Evolutionary conservation across 2,797 vertebrate species (phyloP).

Genomic region (Rachycentron canadum): DNA sequence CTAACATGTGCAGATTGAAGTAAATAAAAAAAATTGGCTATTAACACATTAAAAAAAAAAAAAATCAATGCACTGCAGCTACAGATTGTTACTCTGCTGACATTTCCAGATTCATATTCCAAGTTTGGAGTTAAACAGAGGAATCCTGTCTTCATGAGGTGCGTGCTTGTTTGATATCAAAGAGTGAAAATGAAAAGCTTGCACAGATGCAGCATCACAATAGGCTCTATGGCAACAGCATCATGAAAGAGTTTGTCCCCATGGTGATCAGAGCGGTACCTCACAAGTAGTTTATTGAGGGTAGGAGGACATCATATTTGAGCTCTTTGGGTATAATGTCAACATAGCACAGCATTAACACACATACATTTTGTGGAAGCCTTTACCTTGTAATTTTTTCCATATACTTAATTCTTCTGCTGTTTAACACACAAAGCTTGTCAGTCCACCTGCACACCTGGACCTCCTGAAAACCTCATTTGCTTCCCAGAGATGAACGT

Average conservation of each 20-base stretch:
- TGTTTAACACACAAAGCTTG: not conserved
- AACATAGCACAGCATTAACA: conserved; percentile 1
- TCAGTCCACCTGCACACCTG: not conserved
- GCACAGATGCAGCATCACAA: conserved; percentile 75
- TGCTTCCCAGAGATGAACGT: not conserved
- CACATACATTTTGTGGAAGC: not conserved
- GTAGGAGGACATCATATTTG: conserved; percentile 12
- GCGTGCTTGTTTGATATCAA: conserved; percentile 69
- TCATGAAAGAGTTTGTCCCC: conserved; percentile 82
- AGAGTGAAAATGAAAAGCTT: conserved; percentile 67
- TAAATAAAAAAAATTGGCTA: not conserved
- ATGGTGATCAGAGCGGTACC: conserved; percentile 78
- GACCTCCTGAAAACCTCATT: not conserved
- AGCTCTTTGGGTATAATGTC: conserved; percentile 20
- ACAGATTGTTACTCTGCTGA: not conserved
- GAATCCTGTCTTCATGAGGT: conserved; percentile 40
- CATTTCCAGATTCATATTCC: not conserved
- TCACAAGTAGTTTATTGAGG: conserved; percentile 69
- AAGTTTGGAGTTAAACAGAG: not conserved
- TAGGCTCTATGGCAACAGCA: conserved; percentile 84
- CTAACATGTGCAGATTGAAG: not conserved
- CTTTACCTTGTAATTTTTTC: not conserved
- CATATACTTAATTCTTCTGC: not conserved
- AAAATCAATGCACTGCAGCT: not conserved
- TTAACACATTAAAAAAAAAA: not conserved